Evolutionary conservation across 2,797 vertebrate species (phyloP).

Genomic region (Myotis planiceps): DNA sequence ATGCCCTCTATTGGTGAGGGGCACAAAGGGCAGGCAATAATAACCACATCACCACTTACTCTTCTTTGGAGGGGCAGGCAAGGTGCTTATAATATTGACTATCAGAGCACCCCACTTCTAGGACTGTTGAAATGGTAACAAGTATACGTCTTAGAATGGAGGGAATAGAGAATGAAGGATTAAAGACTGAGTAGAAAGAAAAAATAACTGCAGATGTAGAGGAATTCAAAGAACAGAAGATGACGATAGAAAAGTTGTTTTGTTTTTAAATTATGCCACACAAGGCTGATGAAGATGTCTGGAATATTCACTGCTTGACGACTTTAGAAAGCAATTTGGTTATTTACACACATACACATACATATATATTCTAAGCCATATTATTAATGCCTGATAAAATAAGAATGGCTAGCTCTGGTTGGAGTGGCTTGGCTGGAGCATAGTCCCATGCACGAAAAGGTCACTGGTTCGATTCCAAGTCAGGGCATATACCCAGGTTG

Average conservation of each 20-base stretch:
- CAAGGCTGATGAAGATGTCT: neutral
- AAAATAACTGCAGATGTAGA: neutral
- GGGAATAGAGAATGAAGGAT: neutral
- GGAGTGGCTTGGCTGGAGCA: neutral
- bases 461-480: neutral
- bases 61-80: neutral
- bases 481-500: neutral
- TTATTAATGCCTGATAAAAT: neutral
- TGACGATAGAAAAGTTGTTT: neutral
- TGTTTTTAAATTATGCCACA: neutral
- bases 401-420: neutral
- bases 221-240: neutral
- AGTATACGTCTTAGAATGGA: neutral
- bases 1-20: neutral
- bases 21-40: neutral
- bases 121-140: neutral
- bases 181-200: neutral
- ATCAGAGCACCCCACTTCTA: neutral
- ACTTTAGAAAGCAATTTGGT: neutral
- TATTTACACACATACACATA: neutral
- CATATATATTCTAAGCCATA: neutral
- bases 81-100: accelerated
- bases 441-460: neutral
- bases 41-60: neutral
- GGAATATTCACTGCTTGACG: neutral